These are phyloP conservation scores for Natrix natrix DNA, from an alignment of 2,797 vertebrate species.

Conservation along the genomic window DNA sequence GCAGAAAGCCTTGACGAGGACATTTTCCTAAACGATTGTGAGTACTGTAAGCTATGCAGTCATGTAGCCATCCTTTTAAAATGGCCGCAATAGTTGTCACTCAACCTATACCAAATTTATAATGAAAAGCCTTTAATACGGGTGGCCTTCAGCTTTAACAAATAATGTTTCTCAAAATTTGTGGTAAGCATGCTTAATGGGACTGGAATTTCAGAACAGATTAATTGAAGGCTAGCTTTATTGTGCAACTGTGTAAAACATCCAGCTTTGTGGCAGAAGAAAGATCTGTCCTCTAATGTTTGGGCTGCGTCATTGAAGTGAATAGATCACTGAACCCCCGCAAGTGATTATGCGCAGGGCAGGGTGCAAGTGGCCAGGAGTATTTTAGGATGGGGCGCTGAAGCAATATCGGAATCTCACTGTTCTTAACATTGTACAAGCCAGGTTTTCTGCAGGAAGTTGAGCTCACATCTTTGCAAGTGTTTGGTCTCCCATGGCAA, in stretches of 20 bases:
- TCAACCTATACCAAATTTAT: too few relatives aligned
- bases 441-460: background rate
- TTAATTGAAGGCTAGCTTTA: too few relatives aligned
- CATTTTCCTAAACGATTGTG: background rate
- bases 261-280: background rate
- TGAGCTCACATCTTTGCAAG: background rate
- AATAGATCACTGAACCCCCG: background rate
- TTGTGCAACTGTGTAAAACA: background rate
- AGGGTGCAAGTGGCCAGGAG: background rate
- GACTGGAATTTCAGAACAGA: background rate
- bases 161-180: background rate
- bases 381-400: background rate
- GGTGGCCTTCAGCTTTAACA: background rate
- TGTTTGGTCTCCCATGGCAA: slow-evolving; percentile 13
- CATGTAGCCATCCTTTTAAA: background rate
- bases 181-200: background rate
- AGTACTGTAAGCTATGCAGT: rapidly evolving
- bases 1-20: background rate
- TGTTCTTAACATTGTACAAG: background rate
- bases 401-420: background rate
- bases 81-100: background rate
- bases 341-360: background rate
- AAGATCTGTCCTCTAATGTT: background rate
- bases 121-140: background rate
- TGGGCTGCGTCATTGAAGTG: background rate